These are phyloP conservation scores for Odocoileus virginianus DNA, from an alignment of 2,113 vertebrate species.

Conservation along the genomic window DNA sequence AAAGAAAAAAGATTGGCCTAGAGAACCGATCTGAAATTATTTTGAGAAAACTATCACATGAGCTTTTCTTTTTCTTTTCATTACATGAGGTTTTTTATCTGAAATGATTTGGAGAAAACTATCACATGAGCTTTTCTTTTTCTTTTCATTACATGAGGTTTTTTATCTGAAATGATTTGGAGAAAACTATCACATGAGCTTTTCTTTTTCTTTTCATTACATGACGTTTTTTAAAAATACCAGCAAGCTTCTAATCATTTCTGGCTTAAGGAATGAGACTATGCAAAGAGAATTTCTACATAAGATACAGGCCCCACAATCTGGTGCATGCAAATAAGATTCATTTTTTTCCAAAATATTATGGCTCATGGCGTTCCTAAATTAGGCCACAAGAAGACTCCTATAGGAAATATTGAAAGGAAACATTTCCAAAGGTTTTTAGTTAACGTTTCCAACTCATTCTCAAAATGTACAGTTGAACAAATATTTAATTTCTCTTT, in stretches of 20 bases:
- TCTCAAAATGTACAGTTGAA: background rate
- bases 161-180: background rate
- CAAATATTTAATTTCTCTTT: background rate
- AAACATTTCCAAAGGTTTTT: background rate
- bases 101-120: background rate
- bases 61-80: background rate
- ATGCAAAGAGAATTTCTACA: background rate
- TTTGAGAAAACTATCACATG: background rate
- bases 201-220: background rate
- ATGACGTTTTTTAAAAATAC: background rate
- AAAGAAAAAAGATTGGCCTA: background rate
- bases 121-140: background rate
- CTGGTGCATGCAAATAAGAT: background rate
- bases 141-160: background rate
- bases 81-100: background rate
- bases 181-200: background rate
- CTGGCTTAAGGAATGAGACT: background rate
- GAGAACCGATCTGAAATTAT: background rate
- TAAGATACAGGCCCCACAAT: background rate
- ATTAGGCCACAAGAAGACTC: background rate
- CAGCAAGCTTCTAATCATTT: background rate
- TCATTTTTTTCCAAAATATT: background rate
- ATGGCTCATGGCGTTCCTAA: background rate
- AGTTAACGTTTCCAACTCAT: background rate
- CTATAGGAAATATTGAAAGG: background rate